Conservation (phyloP, 2,113 vertebrate genomes). For the Cranoglanis bouderius region DNA sequence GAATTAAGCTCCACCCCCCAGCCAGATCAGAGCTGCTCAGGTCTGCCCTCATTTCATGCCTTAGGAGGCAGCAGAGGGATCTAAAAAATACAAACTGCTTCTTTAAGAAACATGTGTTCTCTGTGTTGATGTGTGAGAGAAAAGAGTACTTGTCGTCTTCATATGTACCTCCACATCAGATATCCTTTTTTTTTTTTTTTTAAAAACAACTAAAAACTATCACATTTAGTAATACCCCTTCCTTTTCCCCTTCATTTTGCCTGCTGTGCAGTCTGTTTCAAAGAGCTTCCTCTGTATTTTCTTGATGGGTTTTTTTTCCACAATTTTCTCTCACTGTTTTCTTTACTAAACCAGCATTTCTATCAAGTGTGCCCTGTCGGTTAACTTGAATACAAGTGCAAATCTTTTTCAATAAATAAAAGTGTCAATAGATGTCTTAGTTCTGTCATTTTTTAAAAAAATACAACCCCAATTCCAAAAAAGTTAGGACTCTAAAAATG, state of each 20-base stretch:
- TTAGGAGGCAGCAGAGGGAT: constrained; percentile 22
- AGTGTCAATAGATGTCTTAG: background rate
- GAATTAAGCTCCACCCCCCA: constrained; percentile 10
- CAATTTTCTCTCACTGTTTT: constrained; percentile 8
- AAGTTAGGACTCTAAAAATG: no score
- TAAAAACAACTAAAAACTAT: no score
- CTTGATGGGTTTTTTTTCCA: background rate
- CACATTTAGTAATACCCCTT: background rate
- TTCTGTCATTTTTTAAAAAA: constrained; percentile 7
- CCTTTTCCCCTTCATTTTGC: background rate
- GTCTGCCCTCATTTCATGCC: constrained; percentile 21
- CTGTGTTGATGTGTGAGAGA: background rate
- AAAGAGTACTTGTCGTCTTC: background rate
- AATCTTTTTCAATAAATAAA: constrained; percentile 35
- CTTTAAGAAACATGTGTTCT: constrained; percentile 17
- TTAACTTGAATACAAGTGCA: constrained; percentile 45
- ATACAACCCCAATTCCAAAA: no score
- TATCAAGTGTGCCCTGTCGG: constrained; percentile 26
- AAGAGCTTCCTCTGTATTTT: constrained; percentile 22
- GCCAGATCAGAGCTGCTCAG: constrained; percentile 32
- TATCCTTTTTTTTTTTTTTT: no score
- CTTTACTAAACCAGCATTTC: constrained; percentile 45
- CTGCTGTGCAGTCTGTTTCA: constrained; percentile 41
- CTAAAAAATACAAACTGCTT: constrained; percentile 27
- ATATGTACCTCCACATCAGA: constrained; percentile 14